Evolutionary conservation across 2,113 vertebrate genomes (phyloP).

Genomic region (Vidua macroura): DNA sequence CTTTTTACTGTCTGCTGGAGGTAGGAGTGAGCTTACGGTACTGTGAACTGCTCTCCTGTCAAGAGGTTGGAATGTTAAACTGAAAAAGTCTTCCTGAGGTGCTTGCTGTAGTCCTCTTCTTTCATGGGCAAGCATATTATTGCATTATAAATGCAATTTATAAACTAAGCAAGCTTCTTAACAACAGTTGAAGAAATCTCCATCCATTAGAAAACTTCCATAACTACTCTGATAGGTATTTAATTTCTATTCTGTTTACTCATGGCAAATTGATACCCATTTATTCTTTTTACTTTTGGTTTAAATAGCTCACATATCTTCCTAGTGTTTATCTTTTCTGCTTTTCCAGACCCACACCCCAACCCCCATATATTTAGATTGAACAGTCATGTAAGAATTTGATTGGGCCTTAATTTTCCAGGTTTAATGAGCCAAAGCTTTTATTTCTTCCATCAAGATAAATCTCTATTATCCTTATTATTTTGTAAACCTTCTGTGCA

Average conservation of each 20-base stretch:
- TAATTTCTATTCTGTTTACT: not conserved
- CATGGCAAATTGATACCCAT: not conserved
- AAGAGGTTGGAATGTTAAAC: not conserved
- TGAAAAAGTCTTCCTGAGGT: not conserved
- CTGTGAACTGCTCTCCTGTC: not conserved
- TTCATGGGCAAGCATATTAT: not conserved
- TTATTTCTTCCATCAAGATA: conserved; percentile 19
- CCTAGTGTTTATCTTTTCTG: not conserved
- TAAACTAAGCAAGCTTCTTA: not conserved
- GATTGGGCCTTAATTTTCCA: not conserved
- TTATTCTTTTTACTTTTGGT: not conserved
- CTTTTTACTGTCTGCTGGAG: accelerated
- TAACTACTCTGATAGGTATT: not conserved
- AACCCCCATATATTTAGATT: not conserved
- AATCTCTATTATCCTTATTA: not conserved
- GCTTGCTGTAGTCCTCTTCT: not conserved
- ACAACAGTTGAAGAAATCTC: not conserved
- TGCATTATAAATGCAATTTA: not conserved
- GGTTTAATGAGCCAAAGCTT: conserved; percentile 15
- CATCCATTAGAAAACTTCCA: not conserved
- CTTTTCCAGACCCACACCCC: not conserved
- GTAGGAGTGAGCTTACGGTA: accelerated
- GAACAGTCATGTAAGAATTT: not conserved
- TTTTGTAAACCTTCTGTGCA: not conserved
- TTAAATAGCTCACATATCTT: not conserved